phyloP scores from a whole-genome alignment of 2,113 vertebrate genomes.

The Myrmecobius fasciatus region DNA sequence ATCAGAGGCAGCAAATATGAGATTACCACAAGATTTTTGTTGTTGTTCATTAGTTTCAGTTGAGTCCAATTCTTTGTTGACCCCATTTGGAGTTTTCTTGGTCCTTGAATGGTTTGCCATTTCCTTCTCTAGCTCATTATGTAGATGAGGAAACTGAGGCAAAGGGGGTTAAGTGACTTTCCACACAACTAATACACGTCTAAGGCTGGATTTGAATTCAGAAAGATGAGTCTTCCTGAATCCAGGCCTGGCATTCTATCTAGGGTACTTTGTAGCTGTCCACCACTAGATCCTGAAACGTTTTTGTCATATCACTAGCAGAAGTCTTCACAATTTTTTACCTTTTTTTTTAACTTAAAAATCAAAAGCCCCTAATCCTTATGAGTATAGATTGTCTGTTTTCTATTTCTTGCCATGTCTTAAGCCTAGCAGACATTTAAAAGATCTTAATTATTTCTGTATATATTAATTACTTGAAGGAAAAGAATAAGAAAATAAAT shows the following conservation, averaged over 20 bases:
- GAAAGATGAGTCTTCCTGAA: neutral
- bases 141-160: neutral
- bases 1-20: conserved; percentile 17
- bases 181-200: neutral
- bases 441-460: neutral
- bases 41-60: neutral
- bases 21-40: neutral
- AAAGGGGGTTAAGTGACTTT: neutral
- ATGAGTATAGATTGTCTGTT: neutral
- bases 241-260: neutral
- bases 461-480: neutral
- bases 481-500: neutral
- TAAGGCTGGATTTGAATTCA: neutral
- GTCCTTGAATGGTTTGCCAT: neutral
- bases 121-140: neutral
- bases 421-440: neutral
- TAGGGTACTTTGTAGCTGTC: neutral
- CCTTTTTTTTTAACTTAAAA: neutral
- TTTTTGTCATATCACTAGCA: neutral
- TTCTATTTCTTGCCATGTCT: neutral
- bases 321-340: neutral
- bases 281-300: neutral
- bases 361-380: neutral
- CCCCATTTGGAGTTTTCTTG: neutral
- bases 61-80: neutral